Conservation (phyloP, 2,797 vertebrate species). For the Sebastes cheni region DNA sequence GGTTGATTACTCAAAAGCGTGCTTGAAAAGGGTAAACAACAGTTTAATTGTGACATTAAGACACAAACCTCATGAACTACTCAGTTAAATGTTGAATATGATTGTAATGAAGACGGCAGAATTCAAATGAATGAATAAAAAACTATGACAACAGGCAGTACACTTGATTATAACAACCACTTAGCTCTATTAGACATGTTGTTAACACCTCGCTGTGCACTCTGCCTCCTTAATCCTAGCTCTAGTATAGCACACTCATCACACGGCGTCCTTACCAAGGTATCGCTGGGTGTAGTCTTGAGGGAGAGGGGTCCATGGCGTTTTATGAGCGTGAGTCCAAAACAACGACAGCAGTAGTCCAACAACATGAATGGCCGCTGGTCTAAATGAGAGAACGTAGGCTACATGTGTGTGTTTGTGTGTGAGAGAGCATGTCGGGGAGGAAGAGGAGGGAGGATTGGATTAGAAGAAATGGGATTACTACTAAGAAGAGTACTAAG, state of each 20-base stretch:
- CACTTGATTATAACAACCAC: neutral
- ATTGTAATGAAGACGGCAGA: neutral
- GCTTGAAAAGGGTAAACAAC: neutral
- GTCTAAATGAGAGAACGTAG: constrained; percentile 45
- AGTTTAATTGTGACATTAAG: neutral
- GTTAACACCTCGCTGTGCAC: neutral
- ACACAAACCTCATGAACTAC: neutral
- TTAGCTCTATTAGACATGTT: neutral
- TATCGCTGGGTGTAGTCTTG: constrained; percentile 86
- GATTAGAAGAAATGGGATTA: constrained; percentile 82
- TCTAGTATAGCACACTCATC: neutral
- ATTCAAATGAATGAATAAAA: neutral
- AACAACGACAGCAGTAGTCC: constrained; percentile 83
- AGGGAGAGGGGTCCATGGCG: constrained; percentile 84
- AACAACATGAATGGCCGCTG: constrained; percentile 82
- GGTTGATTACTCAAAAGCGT: neutral
- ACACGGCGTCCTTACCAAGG: constrained; percentile 84
- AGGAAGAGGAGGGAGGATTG: constrained; percentile 1
- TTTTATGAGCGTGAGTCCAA: constrained; percentile 79
- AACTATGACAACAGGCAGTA: neutral
- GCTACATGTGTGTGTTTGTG: constrained; percentile 45
- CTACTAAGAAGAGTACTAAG: constrained; percentile 61
- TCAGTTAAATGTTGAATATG: neutral
- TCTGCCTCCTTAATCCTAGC: neutral
- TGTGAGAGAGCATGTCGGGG: constrained; percentile 19